These are phyloP conservation scores for Triplophysa rosa DNA, from an alignment of 2,113 vertebrate species.

Conservation along the genomic window DNA sequence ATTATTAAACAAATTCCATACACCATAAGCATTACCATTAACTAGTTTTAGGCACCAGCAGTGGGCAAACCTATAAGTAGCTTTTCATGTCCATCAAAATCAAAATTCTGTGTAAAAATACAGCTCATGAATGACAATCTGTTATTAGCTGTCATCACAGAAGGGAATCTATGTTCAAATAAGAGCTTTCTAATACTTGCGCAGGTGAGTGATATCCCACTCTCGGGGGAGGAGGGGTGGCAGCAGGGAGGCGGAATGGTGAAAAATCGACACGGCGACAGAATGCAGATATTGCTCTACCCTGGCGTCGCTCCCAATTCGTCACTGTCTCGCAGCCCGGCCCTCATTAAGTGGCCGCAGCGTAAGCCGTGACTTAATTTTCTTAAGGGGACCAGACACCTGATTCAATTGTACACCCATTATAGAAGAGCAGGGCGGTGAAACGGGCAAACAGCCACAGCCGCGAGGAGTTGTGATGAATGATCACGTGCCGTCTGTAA, in stretches of 20 bases:
- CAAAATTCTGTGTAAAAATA: slow-evolving; percentile 88
- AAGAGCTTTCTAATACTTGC: slow-evolving; percentile 92
- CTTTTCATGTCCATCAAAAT: slow-evolving; percentile 76
- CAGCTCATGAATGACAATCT: slow-evolving; percentile 80
- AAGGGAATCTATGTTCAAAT: slow-evolving; percentile 97
- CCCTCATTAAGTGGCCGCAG: slow-evolving; percentile 94
- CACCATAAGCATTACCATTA: slow-evolving; percentile 30
- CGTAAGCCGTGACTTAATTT: slow-evolving; percentile 96
- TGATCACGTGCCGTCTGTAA: slow-evolving; percentile 74
- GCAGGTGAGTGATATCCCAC: slow-evolving; percentile 91
- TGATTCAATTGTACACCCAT: slow-evolving; percentile 93
- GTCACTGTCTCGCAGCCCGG: slow-evolving; percentile 88
- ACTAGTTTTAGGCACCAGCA: slow-evolving; percentile 45
- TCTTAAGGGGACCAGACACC: slow-evolving; percentile 98
- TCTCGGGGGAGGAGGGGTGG: slow-evolving; percentile 54
- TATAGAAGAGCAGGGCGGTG: slow-evolving; percentile 71
- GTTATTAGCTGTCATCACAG: slow-evolving; percentile 96
- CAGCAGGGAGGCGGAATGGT: slow-evolving; percentile 66
- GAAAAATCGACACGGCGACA: slow-evolving; percentile 89
- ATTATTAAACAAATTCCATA: slow-evolving; percentile 63
- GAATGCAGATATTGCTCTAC: slow-evolving; percentile 89
- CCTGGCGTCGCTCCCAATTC: slow-evolving; percentile 86
- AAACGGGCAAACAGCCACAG: slow-evolving; percentile 71
- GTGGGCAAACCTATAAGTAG: slow-evolving; percentile 76
- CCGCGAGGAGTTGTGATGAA: slow-evolving; percentile 74